Conservation (phyloP, 2,113 vertebrate species). For the Cnemophilus loriae region DNA sequence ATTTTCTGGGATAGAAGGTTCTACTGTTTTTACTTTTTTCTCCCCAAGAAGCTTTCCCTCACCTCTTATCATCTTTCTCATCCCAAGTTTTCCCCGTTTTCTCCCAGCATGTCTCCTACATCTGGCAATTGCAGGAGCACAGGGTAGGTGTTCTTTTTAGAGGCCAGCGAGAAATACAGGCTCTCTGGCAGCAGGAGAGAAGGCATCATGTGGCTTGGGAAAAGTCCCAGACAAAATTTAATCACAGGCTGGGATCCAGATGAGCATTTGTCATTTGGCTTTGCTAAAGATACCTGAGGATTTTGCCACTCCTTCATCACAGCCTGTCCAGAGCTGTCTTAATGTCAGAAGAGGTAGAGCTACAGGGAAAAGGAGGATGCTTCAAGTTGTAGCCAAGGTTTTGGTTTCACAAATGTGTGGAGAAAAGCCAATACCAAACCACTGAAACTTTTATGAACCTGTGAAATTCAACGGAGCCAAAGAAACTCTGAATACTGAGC, state of each 20-base stretch:
- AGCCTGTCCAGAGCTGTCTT: background rate
- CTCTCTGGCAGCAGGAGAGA: background rate
- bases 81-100: background rate
- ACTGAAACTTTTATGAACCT: background rate
- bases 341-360: background rate
- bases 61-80: background rate
- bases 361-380: background rate
- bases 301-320: background rate
- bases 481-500: background rate
- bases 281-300: background rate
- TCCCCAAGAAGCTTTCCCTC: background rate
- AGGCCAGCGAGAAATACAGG: background rate
- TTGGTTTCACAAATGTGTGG: background rate
- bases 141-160: background rate
- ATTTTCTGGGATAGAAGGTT: background rate
- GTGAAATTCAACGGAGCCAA: background rate
- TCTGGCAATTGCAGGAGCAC: background rate
- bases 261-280: background rate
- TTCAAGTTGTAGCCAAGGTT: background rate
- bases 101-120: background rate
- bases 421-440: background rate
- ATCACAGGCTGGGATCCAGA: conserved; percentile 1
- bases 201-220: background rate
- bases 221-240: background rate
- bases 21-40: background rate